phyloP scores from a whole-genome alignment of 2,888 invertebrate genomes.

The Pammene fasciana region DNA sequence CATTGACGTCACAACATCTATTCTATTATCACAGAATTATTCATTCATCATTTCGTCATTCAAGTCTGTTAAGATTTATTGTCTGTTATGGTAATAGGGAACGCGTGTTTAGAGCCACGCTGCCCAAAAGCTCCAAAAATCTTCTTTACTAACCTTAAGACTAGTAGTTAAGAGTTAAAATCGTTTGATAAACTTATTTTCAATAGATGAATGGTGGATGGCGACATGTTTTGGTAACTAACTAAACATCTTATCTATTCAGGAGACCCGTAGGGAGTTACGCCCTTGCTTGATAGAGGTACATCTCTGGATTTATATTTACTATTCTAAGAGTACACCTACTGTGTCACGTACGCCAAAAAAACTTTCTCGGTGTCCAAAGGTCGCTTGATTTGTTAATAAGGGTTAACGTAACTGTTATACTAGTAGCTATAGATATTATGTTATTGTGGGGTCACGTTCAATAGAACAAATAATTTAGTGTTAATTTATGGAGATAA shows the following conservation, averaged over 20 bases:
- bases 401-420: neutral
- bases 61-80: constrained; percentile 8
- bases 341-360: constrained; percentile 20
- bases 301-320: constrained; percentile 15
- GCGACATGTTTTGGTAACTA: neutral
- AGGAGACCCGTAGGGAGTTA: neutral
- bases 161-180: constrained; percentile 1
- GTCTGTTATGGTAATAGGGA: constrained; percentile 18
- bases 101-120: constrained; percentile 12
- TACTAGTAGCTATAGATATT: neutral
- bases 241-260: neutral
- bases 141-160: neutral
- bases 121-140: neutral
- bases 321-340: constrained; percentile 6
- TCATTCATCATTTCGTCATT: neutral
- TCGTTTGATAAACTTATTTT: neutral
- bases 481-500: no score
- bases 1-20: neutral
- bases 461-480: no score
- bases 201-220: neutral
- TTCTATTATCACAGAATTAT: neutral
- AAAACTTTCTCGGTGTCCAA: constrained; percentile 17
- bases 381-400: constrained; percentile 8
- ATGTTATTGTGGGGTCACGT: neutral
- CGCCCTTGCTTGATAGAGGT: neutral